Evolutionary conservation across 37 sponge, comb jelly and placozoan genomes (phyloP).

Genomic region (Cliona cf. orientalis): DNA sequence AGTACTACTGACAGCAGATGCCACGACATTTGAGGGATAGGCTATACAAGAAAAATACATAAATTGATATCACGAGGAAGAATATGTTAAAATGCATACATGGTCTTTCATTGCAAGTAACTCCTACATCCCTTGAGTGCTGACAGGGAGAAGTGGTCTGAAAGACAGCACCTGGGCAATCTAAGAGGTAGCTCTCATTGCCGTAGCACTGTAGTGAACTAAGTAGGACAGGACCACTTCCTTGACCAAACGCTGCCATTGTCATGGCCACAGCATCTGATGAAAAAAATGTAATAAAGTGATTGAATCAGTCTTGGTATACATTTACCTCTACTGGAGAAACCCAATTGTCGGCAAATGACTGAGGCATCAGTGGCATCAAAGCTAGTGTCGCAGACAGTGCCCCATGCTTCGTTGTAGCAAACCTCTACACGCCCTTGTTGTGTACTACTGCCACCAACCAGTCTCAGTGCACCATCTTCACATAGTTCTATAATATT

Average conservation of each 20-base stretch:
- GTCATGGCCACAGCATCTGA: constrained; percentile 21
- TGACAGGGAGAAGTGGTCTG: too few species aligned
- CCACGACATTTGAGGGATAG: too few species aligned
- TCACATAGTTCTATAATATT: too few species aligned
- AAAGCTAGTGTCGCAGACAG: constrained; percentile 32
- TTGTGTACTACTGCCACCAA: constrained; percentile 15
- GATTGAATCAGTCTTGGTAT: too few species aligned
- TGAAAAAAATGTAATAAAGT: too few species aligned
- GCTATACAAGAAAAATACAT: too few species aligned
- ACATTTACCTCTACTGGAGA: not conserved
- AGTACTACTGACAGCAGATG: too few species aligned
- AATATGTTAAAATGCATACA: too few species aligned
- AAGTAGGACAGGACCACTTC: constrained; percentile 12
- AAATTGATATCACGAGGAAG: too few species aligned
- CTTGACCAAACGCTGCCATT: constrained; percentile 16
- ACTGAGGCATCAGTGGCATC: constrained; percentile 28
- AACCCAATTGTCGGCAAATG: constrained; percentile 44
- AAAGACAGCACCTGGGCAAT: too few species aligned
- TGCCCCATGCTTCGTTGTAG: constrained; percentile 26
- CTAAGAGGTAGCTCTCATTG: constrained; percentile 9
- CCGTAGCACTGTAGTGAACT: constrained; percentile 27
- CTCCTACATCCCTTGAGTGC: too few species aligned
- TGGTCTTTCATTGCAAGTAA: too few species aligned
- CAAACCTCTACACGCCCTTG: constrained; percentile 47
- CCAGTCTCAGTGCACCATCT: constrained; percentile 18